Evolutionary conservation across 2,797 vertebrate species (phyloP).

Genomic region (Mastacembelus armatus): DNA sequence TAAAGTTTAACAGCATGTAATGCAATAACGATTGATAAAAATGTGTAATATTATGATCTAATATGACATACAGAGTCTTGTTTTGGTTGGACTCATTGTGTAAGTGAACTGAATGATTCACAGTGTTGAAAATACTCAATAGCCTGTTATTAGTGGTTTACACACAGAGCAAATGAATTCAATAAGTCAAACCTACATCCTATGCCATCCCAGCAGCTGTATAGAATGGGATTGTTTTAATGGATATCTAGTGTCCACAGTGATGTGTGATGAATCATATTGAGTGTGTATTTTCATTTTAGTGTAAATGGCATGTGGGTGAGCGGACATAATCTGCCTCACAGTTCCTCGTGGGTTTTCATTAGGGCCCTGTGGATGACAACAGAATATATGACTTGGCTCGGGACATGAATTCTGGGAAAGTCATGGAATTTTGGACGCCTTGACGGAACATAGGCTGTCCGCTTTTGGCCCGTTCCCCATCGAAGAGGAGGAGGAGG

Average conservation of each 20-base stretch:
- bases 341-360: conserved; percentile 73
- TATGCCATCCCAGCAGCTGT: conserved; percentile 33
- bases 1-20: conserved; percentile 43
- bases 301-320: conserved; percentile 46
- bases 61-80: conserved; percentile 39
- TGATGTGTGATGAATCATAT: conserved; percentile 26
- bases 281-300: conserved; percentile 40
- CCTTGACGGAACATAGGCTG: conserved; percentile 83
- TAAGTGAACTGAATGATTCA: conserved; percentile 47
- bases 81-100: conserved; percentile 44
- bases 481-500: conserved; percentile 31
- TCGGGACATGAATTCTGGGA: conserved; percentile 74
- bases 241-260: conserved; percentile 24
- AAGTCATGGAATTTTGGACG: conserved; percentile 85
- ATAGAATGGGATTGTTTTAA: conserved; percentile 25
- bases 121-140: conserved; percentile 50
- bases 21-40: conserved; percentile 47
- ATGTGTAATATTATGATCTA: conserved; percentile 44
- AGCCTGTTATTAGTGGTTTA: conserved; percentile 65
- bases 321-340: conserved; percentile 46
- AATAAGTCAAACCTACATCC: conserved; percentile 46
- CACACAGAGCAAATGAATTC: conserved; percentile 47
- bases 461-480: conserved; percentile 67
- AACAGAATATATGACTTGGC: conserved; percentile 84
- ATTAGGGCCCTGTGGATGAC: conserved; percentile 76